Evolutionary conservation across 1,140 invertebrate genomes (phyloP).

Genomic region (Drosophila sturtevanti): DNA sequence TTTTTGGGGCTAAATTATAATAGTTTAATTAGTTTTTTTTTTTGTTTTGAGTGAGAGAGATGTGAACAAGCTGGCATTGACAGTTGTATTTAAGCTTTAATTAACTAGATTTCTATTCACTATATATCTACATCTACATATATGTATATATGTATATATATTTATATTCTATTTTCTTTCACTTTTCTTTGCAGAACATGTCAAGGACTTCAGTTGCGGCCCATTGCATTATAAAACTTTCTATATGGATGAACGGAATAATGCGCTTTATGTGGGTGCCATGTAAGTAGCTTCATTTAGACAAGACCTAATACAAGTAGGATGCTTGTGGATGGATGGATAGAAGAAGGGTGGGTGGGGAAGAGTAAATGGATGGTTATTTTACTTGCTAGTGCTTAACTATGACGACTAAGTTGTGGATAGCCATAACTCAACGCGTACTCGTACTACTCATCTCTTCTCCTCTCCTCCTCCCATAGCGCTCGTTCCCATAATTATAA

Average conservation of each 20-base stretch:
- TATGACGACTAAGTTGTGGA: slow-evolving; percentile 33
- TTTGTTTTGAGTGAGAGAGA: not conserved
- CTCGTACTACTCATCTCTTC: not conserved
- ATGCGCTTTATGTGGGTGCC: slow-evolving; percentile 92
- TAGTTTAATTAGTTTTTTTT: slow-evolving; percentile 77
- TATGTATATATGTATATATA: slow-evolving; percentile 17
- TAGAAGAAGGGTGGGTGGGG: not conserved
- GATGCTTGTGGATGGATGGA: too few relatives aligned
- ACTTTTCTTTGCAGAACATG: slow-evolving; percentile 88
- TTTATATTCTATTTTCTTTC: slow-evolving; percentile 21
- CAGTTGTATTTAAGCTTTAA: slow-evolving; percentile 73
- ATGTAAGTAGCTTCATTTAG: slow-evolving; percentile 88
- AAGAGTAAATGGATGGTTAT: slow-evolving; percentile 1
- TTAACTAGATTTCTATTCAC: slow-evolving; percentile 43
- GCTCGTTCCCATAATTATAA: slow-evolving; percentile 60
- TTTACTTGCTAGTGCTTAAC: slow-evolving; percentile 10
- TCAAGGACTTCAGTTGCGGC: slow-evolving; percentile 92
- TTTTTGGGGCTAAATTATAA: slow-evolving; percentile 62
- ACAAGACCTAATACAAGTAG: not conserved
- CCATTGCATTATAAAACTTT: slow-evolving; percentile 92
- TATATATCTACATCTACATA: slow-evolving; percentile 22
- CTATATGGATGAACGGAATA: slow-evolving; percentile 89
- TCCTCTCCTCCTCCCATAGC: slow-evolving; percentile 12
- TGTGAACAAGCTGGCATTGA: slow-evolving; percentile 51
- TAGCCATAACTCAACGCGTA: slow-evolving; percentile 17